Evolutionary conservation across 1,140 invertebrate genomes (phyloP).

Genomic region (Neodiprion lecontei): DNA sequence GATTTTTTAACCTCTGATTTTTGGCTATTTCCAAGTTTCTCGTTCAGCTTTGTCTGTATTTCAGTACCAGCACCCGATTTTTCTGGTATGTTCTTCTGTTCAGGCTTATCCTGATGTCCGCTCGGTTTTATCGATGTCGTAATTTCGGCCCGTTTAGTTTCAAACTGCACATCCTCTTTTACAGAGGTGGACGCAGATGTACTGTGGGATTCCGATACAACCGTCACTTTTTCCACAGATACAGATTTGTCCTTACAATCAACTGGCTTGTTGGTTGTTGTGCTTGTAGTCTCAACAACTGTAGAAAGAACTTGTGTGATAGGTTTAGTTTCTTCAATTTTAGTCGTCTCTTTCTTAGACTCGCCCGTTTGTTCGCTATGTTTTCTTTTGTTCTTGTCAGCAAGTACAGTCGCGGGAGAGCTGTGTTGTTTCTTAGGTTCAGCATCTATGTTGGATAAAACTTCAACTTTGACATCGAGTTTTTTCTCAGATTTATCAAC

Average conservation of each 20-base stretch:
- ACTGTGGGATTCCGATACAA: background rate
- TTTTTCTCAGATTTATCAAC: too few relatives aligned
- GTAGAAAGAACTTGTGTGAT: background rate
- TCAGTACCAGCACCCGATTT: background rate
- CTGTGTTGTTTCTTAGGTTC: constrained; percentile 14
- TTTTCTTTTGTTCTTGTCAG: constrained; percentile 4
- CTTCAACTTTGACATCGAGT: too few relatives aligned
- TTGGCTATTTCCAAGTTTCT: background rate
- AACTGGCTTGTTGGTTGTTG: background rate
- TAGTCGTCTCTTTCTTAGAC: constrained; percentile 4
- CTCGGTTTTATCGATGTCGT: background rate
- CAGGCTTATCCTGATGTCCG: background rate
- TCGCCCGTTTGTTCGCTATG: constrained; percentile 11
- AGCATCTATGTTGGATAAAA: background rate
- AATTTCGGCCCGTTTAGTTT: background rate
- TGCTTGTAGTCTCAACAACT: background rate
- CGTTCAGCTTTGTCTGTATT: background rate
- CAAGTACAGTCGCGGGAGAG: background rate
- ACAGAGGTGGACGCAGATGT: background rate
- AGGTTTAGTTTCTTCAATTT: constrained; percentile 11
- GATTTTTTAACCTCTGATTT: background rate
- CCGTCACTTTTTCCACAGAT: background rate
- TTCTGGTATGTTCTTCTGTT: background rate
- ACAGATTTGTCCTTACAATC: background rate
- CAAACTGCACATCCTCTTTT: background rate